Percentiles rank a stretch among this genome's conserved stretches.
Evolutionary conservation across 2,113 vertebrate genomes (phyloP).

Genomic region (Sceloporus tristichus): DNA sequence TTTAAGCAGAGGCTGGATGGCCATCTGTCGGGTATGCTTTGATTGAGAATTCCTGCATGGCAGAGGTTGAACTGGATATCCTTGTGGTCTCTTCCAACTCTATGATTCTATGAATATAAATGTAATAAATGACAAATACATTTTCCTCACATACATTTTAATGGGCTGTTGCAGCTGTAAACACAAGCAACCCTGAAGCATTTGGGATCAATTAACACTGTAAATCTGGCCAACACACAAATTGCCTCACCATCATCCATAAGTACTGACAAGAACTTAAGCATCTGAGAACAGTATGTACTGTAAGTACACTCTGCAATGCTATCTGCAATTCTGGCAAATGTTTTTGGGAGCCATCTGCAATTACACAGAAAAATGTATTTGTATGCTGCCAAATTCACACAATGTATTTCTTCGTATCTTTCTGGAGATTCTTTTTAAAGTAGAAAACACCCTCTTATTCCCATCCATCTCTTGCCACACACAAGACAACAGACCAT

Average conservation of each 20-base stretch:
- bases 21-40: too few relatives aligned
- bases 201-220: background rate
- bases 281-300: background rate
- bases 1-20: too few relatives aligned
- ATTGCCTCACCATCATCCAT: background rate
- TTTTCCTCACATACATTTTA: too few relatives aligned
- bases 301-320: background rate
- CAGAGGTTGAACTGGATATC: too few relatives aligned
- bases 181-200: background rate
- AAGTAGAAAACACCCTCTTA: background rate
- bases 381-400: background rate
- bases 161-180: background rate
- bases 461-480: background rate
- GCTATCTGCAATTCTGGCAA: background rate
- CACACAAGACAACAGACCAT: background rate
- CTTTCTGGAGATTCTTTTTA: background rate
- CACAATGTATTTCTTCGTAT: background rate
- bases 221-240: background rate
- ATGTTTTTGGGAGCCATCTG: background rate
- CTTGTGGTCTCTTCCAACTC: too few relatives aligned
- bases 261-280: background rate
- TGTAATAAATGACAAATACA: too few relatives aligned
- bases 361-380: background rate
- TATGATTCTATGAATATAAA: too few relatives aligned
- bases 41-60: too few relatives aligned